Evolutionary conservation across 2,888 invertebrate species (phyloP).

Genomic region (Drosophila pegasa): DNA sequence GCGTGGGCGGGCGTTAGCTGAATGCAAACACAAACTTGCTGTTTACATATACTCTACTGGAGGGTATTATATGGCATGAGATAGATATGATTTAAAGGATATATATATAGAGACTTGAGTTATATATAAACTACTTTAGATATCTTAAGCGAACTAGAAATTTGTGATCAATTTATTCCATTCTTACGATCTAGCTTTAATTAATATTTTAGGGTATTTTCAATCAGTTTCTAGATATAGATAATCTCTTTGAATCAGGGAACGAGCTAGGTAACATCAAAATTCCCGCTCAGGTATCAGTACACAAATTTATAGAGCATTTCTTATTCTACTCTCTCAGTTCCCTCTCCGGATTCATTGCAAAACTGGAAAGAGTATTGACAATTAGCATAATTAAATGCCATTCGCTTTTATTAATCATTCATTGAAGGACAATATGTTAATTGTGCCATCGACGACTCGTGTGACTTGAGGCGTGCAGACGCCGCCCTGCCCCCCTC

Average conservation of each 20-base stretch:
- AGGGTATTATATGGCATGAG: background rate
- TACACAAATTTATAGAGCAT: too few species aligned
- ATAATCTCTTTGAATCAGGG: background rate
- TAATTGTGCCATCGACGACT: constrained; percentile 26
- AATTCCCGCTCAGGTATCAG: too few species aligned
- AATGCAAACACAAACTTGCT: constrained; percentile 30
- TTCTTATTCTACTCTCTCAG: background rate
- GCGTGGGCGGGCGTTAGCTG: constrained; percentile 51
- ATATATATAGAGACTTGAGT: too few species aligned
- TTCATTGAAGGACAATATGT: constrained; percentile 45
- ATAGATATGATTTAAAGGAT: too few species aligned
- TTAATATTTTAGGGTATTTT: background rate
- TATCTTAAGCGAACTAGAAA: background rate
- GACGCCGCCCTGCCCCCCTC: background rate
- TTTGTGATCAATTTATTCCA: too few species aligned
- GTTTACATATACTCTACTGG: background rate
- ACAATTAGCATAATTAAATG: constrained; percentile 52
- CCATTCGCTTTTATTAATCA: constrained; percentile 39
- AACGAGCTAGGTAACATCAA: background rate
- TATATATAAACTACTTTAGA: background rate
- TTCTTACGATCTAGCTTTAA: too few species aligned
- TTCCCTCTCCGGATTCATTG: constrained; percentile 4
- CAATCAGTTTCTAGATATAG: background rate
- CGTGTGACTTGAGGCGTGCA: constrained; percentile 34
- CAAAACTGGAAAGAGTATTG: constrained; percentile 19